These are phyloP conservation scores for Parotia lawesii DNA, from an alignment of 2,113 vertebrate species.

Conservation along the genomic window DNA sequence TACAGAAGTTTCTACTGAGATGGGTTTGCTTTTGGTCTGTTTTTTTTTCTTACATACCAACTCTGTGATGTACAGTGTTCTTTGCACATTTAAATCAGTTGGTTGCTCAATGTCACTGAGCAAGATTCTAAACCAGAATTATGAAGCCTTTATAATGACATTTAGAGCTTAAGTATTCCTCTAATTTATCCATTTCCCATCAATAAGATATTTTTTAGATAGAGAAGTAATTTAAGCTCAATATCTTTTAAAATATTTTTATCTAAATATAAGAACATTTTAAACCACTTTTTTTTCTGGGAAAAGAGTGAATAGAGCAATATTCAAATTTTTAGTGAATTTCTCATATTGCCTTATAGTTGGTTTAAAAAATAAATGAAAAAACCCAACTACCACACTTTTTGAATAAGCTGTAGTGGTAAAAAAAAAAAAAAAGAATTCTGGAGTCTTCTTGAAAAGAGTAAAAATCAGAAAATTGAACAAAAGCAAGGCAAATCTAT, in stretches of 20 bases:
- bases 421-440: neutral
- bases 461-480: neutral
- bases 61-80: neutral
- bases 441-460: neutral
- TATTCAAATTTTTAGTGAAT: neutral
- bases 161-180: neutral
- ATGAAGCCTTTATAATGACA: neutral
- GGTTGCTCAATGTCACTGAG: neutral
- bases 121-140: neutral
- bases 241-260: neutral
- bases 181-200: neutral
- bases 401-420: neutral
- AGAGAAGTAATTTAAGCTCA: neutral
- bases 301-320: neutral
- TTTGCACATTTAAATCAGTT: neutral
- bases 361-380: neutral
- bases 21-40: neutral
- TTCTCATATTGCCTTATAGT: neutral
- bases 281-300: fast-evolving
- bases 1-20: neutral
- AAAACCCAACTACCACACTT: fast-evolving
- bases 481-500: neutral
- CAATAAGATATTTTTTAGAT: neutral
- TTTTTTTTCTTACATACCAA: neutral
- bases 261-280: neutral